Evolutionary conservation across 64 coral and sea anemone species (phyloP).

Genomic region (Trachythela sp.): DNA sequence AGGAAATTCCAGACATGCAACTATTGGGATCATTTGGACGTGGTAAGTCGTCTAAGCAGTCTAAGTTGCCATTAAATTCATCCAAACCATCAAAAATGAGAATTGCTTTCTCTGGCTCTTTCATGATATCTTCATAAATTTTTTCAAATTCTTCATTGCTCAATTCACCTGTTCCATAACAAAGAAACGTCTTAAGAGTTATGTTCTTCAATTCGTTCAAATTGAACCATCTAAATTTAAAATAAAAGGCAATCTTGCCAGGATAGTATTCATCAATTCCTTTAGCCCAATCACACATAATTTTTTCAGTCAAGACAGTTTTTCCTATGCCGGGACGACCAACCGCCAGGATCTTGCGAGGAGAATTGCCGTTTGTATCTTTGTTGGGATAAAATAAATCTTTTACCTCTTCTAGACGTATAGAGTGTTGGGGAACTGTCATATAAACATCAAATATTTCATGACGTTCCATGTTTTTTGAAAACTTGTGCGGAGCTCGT

Average conservation of each 20-base stretch:
- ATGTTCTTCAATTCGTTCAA: neutral
- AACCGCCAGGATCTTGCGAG: neutral
- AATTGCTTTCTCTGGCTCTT: neutral
- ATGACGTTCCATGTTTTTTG: neutral
- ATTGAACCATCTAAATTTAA: neutral
- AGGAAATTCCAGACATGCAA: neutral
- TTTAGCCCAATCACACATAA: neutral
- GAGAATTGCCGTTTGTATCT: neutral
- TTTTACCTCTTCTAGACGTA: neutral
- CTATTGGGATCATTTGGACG: neutral
- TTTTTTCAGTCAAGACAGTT: neutral
- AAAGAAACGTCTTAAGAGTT: neutral
- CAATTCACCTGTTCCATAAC: neutral
- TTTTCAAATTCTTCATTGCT: neutral
- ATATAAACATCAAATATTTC: neutral
- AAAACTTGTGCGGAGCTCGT: slow-evolving; percentile 12
- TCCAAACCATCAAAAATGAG: slow-evolving; percentile 16
- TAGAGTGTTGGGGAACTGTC: neutral
- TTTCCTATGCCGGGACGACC: neutral
- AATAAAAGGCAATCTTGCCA: neutral
- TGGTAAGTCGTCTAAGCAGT: neutral
- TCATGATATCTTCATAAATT: neutral
- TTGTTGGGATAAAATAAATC: neutral
- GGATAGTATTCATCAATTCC: neutral
- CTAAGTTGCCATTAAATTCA: neutral